These are phyloP conservation scores for Venustoraphidia nigricollis DNA, from an alignment of 2,888 invertebrate species.

Conservation along the genomic window DNA sequence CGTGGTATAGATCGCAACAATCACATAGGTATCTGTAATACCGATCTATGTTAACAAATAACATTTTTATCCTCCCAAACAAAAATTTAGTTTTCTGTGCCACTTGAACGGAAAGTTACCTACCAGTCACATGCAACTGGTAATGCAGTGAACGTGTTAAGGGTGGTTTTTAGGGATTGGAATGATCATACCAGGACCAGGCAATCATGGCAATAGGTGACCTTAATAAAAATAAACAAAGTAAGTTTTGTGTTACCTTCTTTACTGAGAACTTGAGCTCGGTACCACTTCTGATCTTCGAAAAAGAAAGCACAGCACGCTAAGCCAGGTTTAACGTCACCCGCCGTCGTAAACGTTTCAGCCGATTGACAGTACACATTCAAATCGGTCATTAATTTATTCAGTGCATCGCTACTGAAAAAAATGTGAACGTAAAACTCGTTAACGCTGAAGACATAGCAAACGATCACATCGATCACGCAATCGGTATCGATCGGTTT, in stretches of 20 bases:
- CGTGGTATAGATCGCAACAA: too few species aligned
- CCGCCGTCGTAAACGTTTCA: constrained; percentile 11
- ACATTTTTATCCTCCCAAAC: too few species aligned
- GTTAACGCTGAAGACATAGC: constrained; percentile 51
- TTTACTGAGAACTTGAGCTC: constrained; percentile 57
- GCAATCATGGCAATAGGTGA: too few species aligned
- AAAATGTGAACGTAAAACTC: constrained; percentile 61
- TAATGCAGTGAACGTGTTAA: too few species aligned
- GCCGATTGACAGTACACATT: constrained; percentile 37
- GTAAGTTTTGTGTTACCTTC: constrained; percentile 17
- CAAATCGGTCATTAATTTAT: constrained; percentile 51
- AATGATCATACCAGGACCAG: too few species aligned
- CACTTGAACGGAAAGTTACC: too few species aligned
- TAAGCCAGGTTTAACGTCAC: constrained; percentile 38
- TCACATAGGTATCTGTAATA: too few species aligned
- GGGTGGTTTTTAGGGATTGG: too few species aligned
- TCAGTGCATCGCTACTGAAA: constrained; percentile 39
- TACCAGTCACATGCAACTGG: too few species aligned
- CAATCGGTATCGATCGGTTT: constrained; percentile 22
- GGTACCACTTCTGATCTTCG: constrained; percentile 76
- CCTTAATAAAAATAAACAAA: too few species aligned
- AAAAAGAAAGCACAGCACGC: constrained; percentile 70
- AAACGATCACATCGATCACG: constrained; percentile 38
- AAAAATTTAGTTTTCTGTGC: too few species aligned
- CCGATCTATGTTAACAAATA: too few species aligned